Percentiles rank a stretch among this genome's conserved stretches.
These are phyloP conservation scores for Harpalus rubripes DNA, from an alignment of 2,888 invertebrate genomes.

Conservation along the genomic window DNA sequence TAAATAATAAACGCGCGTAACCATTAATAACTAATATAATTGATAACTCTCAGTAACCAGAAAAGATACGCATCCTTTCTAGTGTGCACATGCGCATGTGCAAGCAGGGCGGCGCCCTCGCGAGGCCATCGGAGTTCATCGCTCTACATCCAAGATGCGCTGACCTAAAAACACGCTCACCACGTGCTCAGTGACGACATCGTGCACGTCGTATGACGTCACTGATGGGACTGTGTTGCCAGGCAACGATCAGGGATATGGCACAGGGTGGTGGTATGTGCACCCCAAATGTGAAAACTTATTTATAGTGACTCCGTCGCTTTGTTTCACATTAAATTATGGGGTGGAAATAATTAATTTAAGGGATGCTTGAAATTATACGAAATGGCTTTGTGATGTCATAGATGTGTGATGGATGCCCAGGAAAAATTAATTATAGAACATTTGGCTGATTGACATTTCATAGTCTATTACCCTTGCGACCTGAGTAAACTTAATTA, in stretches of 20 bases:
- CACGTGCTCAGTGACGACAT: slow-evolving; percentile 70
- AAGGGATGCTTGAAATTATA: slow-evolving; percentile 25
- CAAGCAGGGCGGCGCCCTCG: slow-evolving; percentile 45
- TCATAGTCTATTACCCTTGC: background rate
- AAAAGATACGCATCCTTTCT: background rate
- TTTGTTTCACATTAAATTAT: slow-evolving; percentile 46
- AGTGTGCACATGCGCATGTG: slow-evolving; percentile 8
- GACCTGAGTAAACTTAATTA: background rate
- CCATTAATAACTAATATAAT: slow-evolving; percentile 27
- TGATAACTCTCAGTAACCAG: background rate
- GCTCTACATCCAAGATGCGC: slow-evolving; percentile 63
- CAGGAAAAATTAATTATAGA: background rate
- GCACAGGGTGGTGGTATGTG: background rate
- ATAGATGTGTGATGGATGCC: background rate
- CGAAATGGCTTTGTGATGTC: slow-evolving; percentile 8
- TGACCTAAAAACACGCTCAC: slow-evolving; percentile 66
- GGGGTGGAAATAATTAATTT: slow-evolving; percentile 42
- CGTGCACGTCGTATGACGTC: slow-evolving; percentile 68
- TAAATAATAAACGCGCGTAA: no score
- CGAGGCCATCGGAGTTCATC: slow-evolving; percentile 55
- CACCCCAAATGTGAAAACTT: slow-evolving; percentile 32
- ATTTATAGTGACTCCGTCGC: slow-evolving; percentile 31
- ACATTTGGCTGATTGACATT: background rate
- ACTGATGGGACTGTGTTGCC: slow-evolving; percentile 59
- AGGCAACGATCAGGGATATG: slow-evolving; percentile 36